Evolutionary conservation across 2,888 invertebrate species (phyloP).

Genomic region (Anaspis maculata): DNA sequence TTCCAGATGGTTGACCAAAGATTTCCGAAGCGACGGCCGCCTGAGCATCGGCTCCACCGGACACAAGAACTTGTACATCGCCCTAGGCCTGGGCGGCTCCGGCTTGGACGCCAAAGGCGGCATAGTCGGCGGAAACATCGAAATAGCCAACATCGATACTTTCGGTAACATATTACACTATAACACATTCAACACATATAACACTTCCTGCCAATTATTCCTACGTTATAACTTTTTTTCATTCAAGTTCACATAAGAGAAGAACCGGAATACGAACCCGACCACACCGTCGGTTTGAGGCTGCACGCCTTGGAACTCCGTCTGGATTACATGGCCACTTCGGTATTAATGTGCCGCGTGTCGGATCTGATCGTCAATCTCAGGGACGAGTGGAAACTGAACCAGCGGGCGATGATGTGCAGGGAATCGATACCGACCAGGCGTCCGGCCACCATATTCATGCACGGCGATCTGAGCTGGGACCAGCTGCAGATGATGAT

Average conservation of each 20-base stretch:
- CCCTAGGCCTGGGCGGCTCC: constrained; percentile 81
- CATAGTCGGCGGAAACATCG: constrained; percentile 93
- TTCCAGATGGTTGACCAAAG: constrained; percentile 80
- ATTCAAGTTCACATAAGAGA: constrained; percentile 74
- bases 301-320: constrained; percentile 81
- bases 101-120: constrained; percentile 94
- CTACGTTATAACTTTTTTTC: neutral
- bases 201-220: constrained; percentile 1
- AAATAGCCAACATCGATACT: constrained; percentile 81
- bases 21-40: constrained; percentile 85
- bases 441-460: constrained; percentile 80
- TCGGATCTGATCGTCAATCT: constrained; percentile 73
- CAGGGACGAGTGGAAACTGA: constrained; percentile 81
- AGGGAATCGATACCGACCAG: constrained; percentile 54
- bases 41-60: constrained; percentile 90
- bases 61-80: constrained; percentile 86
- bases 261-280: constrained; percentile 83
- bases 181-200: no score
- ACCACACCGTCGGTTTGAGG: constrained; percentile 75
- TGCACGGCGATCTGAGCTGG: constrained; percentile 90
- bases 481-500: constrained; percentile 95
- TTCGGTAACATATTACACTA: constrained; percentile 49
- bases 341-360: constrained; percentile 84
- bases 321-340: constrained; percentile 98
- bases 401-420: constrained; percentile 36